phyloP scores from a whole-genome alignment of 2,888 invertebrate genomes.

The Drosophila anomelani region DNA sequence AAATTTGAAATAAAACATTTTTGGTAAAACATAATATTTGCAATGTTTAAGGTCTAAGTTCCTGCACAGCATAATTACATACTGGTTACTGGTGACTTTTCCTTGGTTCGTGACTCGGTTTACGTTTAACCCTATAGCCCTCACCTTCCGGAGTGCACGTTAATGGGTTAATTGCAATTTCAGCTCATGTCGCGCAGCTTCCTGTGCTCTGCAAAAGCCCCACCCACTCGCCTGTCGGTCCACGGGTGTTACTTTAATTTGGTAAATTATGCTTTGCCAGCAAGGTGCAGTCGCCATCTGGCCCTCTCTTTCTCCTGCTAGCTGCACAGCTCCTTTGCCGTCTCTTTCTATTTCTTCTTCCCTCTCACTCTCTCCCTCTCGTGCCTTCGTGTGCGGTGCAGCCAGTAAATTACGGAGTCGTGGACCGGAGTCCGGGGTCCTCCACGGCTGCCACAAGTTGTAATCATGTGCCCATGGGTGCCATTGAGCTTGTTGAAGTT shows the following conservation, averaged over 20 bases:
- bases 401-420: slow-evolving; percentile 64
- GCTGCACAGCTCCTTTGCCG: not conserved
- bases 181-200: slow-evolving; percentile 49
- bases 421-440: slow-evolving; percentile 31
- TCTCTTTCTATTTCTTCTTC: slow-evolving; percentile 5
- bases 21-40: not conserved
- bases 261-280: slow-evolving; percentile 68
- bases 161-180: slow-evolving; percentile 66
- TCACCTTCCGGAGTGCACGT: slow-evolving; percentile 21
- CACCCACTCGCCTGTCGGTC: not conserved
- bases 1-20: too few species aligned
- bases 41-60: not conserved
- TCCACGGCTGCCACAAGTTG: slow-evolving; percentile 63
- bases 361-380: not conserved
- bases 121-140: slow-evolving; percentile 13
- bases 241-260: slow-evolving; percentile 66
- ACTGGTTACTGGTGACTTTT: slow-evolving; percentile 1
- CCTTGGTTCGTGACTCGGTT: not conserved
- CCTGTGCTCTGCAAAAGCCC: slow-evolving; percentile 3
- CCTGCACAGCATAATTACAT: not conserved
- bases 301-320: slow-evolving; percentile 5
- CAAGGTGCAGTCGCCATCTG: slow-evolving; percentile 46
- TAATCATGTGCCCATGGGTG: slow-evolving; percentile 74
- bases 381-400: slow-evolving; percentile 39
- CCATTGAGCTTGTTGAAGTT: slow-evolving; percentile 77